Evolutionary conservation across 2,113 vertebrate species (phyloP).

Genomic region (Solea solea): DNA sequence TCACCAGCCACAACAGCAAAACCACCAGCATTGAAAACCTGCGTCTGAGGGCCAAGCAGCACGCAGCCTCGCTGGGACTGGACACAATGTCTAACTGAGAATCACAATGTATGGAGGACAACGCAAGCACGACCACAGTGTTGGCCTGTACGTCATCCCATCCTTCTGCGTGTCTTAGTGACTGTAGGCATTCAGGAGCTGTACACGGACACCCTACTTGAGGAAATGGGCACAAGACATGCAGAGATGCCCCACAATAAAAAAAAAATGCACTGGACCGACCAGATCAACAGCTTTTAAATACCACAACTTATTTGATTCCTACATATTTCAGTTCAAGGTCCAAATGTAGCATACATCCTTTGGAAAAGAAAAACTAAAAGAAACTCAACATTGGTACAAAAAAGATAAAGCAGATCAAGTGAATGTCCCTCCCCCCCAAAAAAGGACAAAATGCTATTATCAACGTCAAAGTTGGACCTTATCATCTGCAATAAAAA

Average conservation of each 20-base stretch:
- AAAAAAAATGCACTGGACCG: conserved; percentile 47
- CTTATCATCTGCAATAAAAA: conserved; percentile 1
- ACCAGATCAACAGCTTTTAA: conserved; percentile 30
- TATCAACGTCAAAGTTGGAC: conserved; percentile 23
- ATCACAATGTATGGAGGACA: conserved; percentile 12
- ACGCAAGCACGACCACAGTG: conserved; percentile 8
- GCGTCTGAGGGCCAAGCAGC: conserved; percentile 95
- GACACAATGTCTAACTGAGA: conserved; percentile 94
- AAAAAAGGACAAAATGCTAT: conserved; percentile 3
- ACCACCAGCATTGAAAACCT: conserved; percentile 98
- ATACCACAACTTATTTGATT: conserved; percentile 6
- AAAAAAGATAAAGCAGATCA: conserved; percentile 6
- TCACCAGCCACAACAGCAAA: conserved; percentile 96
- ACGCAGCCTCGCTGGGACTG: conserved; percentile 94
- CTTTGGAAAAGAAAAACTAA: conserved; percentile 12
- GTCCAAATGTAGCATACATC: not conserved
- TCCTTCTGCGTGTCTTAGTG: conserved; percentile 39
- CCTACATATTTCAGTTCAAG: conserved; percentile 14
- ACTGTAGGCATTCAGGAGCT: conserved; percentile 47
- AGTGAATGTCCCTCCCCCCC: conserved; percentile 1
- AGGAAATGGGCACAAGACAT: conserved; percentile 31
- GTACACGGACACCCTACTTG: not conserved
- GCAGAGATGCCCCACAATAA: conserved; percentile 32
- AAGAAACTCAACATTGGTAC: not conserved
- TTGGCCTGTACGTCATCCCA: conserved; percentile 20